These are phyloP conservation scores for Parus major DNA, from an alignment of 2,113 vertebrate genomes.

Conservation along the genomic window DNA sequence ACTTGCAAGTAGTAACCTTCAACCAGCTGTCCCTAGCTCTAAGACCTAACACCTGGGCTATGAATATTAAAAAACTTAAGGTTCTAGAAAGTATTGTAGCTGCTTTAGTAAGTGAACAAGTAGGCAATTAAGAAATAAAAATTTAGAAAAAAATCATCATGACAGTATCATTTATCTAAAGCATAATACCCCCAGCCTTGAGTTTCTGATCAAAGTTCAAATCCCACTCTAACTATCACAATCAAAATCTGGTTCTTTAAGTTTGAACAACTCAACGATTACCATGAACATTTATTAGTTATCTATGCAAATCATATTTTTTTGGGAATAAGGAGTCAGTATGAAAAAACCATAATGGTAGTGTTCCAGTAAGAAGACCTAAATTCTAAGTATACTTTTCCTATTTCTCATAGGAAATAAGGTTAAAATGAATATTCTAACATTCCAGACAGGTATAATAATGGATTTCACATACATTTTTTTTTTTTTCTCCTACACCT, in stretches of 20 bases:
- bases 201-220: not conserved
- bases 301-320: not conserved
- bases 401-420: not conserved
- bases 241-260: not conserved
- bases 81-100: not conserved
- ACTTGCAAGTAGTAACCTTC: not conserved
- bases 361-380: not conserved
- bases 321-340: not conserved
- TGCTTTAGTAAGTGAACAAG: not conserved
- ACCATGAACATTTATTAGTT: not conserved
- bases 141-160: not conserved
- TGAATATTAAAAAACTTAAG: not conserved
- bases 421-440: not conserved
- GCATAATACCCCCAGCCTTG: not conserved
- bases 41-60: not conserved
- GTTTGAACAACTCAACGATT: not conserved
- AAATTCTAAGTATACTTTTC: not conserved
- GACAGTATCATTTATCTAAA: not conserved
- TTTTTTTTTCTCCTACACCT: constrained; percentile 18
- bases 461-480: not conserved
- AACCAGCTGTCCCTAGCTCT: not conserved
- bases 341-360: not conserved
- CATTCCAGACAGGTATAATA: not conserved
- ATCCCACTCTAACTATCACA: not conserved
- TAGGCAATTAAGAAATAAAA: not conserved